phyloP scores from a whole-genome alignment of 2,888 invertebrate species.

The Conus canariensis region DNA sequence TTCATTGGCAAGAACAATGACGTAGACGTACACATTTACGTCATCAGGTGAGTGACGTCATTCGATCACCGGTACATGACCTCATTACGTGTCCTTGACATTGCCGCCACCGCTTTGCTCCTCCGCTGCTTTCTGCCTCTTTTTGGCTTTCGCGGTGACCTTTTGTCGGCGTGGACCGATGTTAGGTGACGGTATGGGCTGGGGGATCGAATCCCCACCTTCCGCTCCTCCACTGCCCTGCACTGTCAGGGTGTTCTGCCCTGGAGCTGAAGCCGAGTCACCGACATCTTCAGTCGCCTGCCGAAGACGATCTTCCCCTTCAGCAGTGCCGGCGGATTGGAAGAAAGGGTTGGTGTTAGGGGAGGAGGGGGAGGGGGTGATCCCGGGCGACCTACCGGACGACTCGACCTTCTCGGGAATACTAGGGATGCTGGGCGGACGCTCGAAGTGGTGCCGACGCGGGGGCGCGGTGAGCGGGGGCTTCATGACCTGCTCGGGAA shows the following conservation, averaged over 20 bases:
- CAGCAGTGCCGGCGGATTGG: neutral
- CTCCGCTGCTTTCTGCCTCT: conserved; percentile 68
- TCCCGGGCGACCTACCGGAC: conserved; percentile 18
- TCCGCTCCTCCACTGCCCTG: neutral
- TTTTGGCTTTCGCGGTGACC: conserved; percentile 72
- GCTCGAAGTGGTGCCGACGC: conserved; percentile 36
- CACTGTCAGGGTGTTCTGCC: neutral
- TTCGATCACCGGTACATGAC: neutral
- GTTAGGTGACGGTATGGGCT: conserved; percentile 54
- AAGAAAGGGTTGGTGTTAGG: conserved; percentile 23
- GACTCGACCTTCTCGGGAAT: conserved; percentile 51
- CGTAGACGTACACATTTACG: neutral
- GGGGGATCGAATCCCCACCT: conserved; percentile 15
- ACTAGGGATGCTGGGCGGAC: conserved; percentile 43
- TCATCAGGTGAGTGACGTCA: neutral
- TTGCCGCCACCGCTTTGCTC: conserved; percentile 33
- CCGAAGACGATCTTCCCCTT: conserved; percentile 24
- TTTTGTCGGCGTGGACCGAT: conserved; percentile 62
- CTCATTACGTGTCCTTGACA: conserved; percentile 27
- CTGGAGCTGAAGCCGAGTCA: neutral
- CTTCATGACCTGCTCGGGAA: neutral
- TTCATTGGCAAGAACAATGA: neutral
- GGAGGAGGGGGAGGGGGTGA: conserved; percentile 23
- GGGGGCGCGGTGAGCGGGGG: neutral
- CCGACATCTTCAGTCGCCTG: neutral